phyloP scores from a whole-genome alignment of 2,113 vertebrate species.

The Tetraodon nigroviridis region DNA sequence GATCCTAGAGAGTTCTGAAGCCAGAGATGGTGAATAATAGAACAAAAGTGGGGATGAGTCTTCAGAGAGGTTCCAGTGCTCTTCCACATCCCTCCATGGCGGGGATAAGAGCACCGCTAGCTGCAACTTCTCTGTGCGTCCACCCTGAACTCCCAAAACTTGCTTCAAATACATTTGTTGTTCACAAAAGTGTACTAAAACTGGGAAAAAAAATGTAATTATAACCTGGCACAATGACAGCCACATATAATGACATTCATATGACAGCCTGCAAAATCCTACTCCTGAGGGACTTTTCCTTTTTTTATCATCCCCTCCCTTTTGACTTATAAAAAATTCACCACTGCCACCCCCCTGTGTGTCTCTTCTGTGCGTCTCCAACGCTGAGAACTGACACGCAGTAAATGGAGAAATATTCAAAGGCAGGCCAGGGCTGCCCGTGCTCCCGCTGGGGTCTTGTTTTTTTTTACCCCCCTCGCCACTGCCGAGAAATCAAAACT shows the following conservation, averaged over 20 bases:
- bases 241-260: slow-evolving; percentile 18
- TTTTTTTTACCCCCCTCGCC: slow-evolving; percentile 43
- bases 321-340: slow-evolving; percentile 61
- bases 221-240: slow-evolving; percentile 13
- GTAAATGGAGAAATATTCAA: slow-evolving; percentile 67
- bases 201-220: slow-evolving; percentile 19
- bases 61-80: slow-evolving; percentile 74
- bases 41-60: slow-evolving; percentile 78
- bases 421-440: slow-evolving; percentile 47
- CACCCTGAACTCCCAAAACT: slow-evolving; percentile 31
- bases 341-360: slow-evolving; percentile 27
- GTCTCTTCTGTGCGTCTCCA: slow-evolving; percentile 45
- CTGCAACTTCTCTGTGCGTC: slow-evolving; percentile 30
- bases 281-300: slow-evolving; percentile 25
- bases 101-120: slow-evolving; percentile 29
- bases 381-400: slow-evolving; percentile 51
- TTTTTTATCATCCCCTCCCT: not conserved
- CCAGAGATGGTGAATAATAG: slow-evolving; percentile 79
- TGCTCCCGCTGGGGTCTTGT: slow-evolving; percentile 60
- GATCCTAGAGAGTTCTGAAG: slow-evolving; percentile 74
- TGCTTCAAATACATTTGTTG: not conserved
- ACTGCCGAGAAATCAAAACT: slow-evolving; percentile 63
- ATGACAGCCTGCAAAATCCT: slow-evolving; percentile 27
- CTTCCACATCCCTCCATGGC: slow-evolving; percentile 62
- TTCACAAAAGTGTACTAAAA: not conserved